phyloP scores from a whole-genome alignment of 2,797 vertebrate species.

The Sebastes glaucus region DNA sequence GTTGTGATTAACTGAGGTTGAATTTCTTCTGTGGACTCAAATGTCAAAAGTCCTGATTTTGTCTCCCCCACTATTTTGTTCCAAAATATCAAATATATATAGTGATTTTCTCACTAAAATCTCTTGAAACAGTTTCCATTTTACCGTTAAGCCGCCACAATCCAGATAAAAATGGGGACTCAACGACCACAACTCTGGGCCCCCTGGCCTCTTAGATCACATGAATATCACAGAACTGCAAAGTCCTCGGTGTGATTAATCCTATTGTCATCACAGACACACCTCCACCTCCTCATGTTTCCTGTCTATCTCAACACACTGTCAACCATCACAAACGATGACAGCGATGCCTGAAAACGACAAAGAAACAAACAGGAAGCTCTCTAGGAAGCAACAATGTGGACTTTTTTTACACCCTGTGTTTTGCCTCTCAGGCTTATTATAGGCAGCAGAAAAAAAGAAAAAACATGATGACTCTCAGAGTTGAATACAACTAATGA shows the following conservation, averaged over 20 bases:
- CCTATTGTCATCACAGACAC: too few relatives aligned
- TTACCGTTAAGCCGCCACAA: background rate
- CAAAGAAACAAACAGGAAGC: background rate
- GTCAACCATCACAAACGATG: background rate
- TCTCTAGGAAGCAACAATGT: background rate
- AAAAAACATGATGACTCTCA: background rate
- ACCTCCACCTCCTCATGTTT: background rate
- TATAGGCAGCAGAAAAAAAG: background rate
- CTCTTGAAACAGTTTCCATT: background rate
- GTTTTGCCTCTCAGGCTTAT: background rate
- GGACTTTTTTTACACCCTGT: background rate
- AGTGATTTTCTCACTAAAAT: background rate
- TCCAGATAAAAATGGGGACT: too few relatives aligned
- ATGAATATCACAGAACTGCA: background rate
- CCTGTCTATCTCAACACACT: background rate
- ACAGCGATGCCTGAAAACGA: background rate
- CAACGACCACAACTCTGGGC: too few relatives aligned
- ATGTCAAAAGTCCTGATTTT: slow-evolving; percentile 12
- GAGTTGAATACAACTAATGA: too few relatives aligned
- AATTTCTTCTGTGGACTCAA: background rate
- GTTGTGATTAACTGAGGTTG: background rate
- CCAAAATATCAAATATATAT: too few relatives aligned
- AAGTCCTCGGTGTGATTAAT: fast-evolving
- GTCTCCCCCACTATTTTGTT: background rate
- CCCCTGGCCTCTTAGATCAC: too few relatives aligned